phyloP scores from a whole-genome alignment of 2,888 invertebrate species.

The Tachina grossa region DNA sequence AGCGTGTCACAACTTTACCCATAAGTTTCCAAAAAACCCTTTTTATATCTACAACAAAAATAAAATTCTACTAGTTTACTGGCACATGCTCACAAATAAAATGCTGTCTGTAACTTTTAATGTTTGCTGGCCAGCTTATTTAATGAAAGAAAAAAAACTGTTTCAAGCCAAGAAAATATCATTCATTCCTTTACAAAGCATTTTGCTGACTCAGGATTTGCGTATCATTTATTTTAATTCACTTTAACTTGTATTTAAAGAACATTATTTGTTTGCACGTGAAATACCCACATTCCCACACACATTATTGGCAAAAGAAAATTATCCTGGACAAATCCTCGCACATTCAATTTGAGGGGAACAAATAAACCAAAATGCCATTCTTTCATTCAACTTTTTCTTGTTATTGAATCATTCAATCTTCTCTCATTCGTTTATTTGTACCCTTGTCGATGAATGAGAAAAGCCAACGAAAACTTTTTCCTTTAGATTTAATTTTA shows the following conservation, averaged over 20 bases:
- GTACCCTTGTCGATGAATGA: slow-evolving; percentile 50
- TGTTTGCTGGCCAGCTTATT: slow-evolving; percentile 43
- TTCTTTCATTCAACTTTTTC: slow-evolving; percentile 31
- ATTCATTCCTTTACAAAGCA: slow-evolving; percentile 23
- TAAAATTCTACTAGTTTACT: not conserved
- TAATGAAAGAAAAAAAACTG: not conserved
- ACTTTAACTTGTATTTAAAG: slow-evolving; percentile 53
- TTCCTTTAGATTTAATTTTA: slow-evolving; percentile 49
- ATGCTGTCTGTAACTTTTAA: slow-evolving; percentile 37
- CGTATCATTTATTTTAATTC: slow-evolving; percentile 71
- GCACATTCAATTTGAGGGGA: not conserved
- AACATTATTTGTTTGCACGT: slow-evolving; percentile 28
- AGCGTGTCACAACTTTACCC: not conserved
- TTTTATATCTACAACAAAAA: not conserved
- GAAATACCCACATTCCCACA: slow-evolving; percentile 22
- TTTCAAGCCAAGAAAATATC: slow-evolving; percentile 1
- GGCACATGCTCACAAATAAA: not conserved
- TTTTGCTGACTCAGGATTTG: slow-evolving; percentile 68
- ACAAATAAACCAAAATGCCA: slow-evolving; percentile 4
- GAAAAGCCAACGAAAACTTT: slow-evolving; percentile 58
- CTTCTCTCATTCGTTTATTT: slow-evolving; percentile 32
- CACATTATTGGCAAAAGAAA: not conserved
- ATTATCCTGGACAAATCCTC: slow-evolving; percentile 17
- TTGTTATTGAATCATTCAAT: slow-evolving; percentile 15
- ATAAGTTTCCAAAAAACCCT: slow-evolving; percentile 27